Evolutionary conservation across 2,797 vertebrate genomes (phyloP), one percentile per base, ranked within the genome.

Genomic region (Gallinago solitaria): DNA sequence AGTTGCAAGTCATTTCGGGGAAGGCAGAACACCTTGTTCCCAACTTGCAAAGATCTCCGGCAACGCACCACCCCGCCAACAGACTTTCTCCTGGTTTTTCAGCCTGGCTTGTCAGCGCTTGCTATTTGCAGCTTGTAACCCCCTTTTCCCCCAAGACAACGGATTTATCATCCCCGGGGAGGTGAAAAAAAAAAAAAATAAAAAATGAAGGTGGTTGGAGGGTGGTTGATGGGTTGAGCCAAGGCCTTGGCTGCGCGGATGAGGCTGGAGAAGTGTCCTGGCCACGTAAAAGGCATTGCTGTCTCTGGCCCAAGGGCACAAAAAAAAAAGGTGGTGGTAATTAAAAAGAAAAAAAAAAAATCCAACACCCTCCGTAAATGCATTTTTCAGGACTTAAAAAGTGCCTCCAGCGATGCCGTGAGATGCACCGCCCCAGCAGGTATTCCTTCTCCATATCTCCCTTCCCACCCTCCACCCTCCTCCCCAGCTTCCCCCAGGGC

Each of bases 81-180:
- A 95, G 95, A 64, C 82, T 68, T 89, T 5, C 87, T 60, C n/a
- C 12, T 56, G 82, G 37, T 16, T 69, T 92, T 94, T 82, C 63
- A 87, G 80, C 80, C 24, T 43, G 3, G 1, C 89, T 81, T 87
- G 84, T 87, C 91, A 94, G 70, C 78, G 2, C 67, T 89, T 91
- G 78, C 89, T 92, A 84, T 92, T 91, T 95, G 83, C 61, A 84
- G 78, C 74, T 48, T 51, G 3, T 78, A 92, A 76, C 81, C 95
- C 48, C 50, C 63, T 73, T 64, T 63, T 28, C 30, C 65, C 83
- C 78, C 30, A 59, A 76, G 50, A 65, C 64, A 48, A 53, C 33
- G 33, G 78, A 68, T 93, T 84, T 43, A 43, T 43, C 43, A 2
- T 89, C 1, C 0, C 67, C 3, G 37, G 43, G 37, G 82, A 61